Conservation (phyloP, 2,113 vertebrate species). For the Protomyctophum bolini region DNA sequence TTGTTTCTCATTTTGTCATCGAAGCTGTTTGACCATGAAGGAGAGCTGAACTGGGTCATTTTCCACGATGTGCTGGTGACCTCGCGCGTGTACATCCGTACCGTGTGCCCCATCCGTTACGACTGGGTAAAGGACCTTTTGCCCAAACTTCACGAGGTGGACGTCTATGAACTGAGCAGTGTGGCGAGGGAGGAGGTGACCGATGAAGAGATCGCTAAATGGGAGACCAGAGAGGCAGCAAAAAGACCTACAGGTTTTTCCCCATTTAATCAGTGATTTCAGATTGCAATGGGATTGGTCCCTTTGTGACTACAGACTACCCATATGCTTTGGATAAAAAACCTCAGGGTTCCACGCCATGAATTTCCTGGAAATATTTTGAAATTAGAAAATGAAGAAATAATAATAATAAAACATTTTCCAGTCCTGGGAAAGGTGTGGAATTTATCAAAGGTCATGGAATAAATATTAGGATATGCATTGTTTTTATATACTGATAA, state of each 20-base stretch:
- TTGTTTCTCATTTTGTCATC: slow-evolving; percentile 18
- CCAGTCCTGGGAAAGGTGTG: no score
- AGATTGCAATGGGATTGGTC: not conserved
- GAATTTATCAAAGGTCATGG: no score
- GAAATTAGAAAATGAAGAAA: no score
- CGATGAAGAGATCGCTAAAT: slow-evolving; percentile 85
- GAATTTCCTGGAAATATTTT: no score
- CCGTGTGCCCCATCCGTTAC: slow-evolving; percentile 92
- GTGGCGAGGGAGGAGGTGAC: slow-evolving; percentile 92
- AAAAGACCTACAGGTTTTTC: slow-evolving; percentile 83
- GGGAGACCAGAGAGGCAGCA: slow-evolving; percentile 84
- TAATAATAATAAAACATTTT: no score
- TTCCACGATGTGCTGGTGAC: slow-evolving; percentile 94
- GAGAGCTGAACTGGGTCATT: slow-evolving; percentile 91
- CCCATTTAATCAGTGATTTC: not conserved
- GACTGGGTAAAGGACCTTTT: slow-evolving; percentile 94
- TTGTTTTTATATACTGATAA: no score
- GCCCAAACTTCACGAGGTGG: slow-evolving; percentile 92
- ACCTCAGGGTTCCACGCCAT: no score
- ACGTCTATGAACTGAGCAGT: slow-evolving; percentile 91
- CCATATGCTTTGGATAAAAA: not conserved
- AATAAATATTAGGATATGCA: no score
- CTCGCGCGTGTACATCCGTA: slow-evolving; percentile 90
- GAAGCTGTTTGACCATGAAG: slow-evolving; percentile 90
- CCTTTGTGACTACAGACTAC: not conserved